Conservation (phyloP, 2,888 invertebrate species). For the Nomada lathburiana region DNA sequence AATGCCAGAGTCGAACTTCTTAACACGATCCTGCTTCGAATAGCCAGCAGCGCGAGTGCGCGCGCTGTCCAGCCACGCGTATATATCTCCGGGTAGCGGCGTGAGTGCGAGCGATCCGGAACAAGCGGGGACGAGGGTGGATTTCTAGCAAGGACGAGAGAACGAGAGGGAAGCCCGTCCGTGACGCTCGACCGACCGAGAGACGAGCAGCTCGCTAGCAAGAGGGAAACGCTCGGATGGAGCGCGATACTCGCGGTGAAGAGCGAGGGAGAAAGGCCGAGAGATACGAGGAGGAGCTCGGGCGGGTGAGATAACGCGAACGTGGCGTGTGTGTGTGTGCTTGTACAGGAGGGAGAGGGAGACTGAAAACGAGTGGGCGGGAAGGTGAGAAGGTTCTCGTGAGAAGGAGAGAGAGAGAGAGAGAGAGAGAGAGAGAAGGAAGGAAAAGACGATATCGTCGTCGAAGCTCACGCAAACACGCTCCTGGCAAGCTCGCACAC, state of each 20-base stretch:
- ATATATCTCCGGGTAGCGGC: slow-evolving; percentile 49
- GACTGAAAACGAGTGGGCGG: slow-evolving; percentile 34
- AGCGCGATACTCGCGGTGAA: slow-evolving; percentile 35
- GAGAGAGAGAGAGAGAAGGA: slow-evolving; percentile 47
- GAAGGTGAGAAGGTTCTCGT: slow-evolving; percentile 37
- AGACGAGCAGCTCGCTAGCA: slow-evolving; percentile 24
- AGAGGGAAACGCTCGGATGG: slow-evolving; percentile 51
- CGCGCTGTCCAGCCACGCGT: slow-evolving; percentile 23
- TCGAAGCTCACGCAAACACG: slow-evolving; percentile 66
- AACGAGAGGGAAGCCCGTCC: slow-evolving; percentile 8
- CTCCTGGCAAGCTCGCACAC: slow-evolving; percentile 66
- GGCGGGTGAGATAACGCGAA: slow-evolving; percentile 36
- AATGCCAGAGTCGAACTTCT: slow-evolving; percentile 59
- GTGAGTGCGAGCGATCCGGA: slow-evolving; percentile 43
- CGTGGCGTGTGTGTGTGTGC: background rate
- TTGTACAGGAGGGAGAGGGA: slow-evolving; percentile 34
- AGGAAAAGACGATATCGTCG: slow-evolving; percentile 58
- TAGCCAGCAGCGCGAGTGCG: slow-evolving; percentile 22
- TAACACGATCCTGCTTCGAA: slow-evolving; percentile 67
- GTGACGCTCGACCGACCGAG: slow-evolving; percentile 19
- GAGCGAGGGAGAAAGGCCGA: background rate
- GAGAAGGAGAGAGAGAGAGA: slow-evolving; percentile 47
- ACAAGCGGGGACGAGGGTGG: slow-evolving; percentile 63
- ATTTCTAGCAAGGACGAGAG: slow-evolving; percentile 48
- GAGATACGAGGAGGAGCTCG: slow-evolving; percentile 34